phyloP scores from a whole-genome alignment of 2,797 vertebrate genomes.

The Aldrovandia affinis region DNA sequence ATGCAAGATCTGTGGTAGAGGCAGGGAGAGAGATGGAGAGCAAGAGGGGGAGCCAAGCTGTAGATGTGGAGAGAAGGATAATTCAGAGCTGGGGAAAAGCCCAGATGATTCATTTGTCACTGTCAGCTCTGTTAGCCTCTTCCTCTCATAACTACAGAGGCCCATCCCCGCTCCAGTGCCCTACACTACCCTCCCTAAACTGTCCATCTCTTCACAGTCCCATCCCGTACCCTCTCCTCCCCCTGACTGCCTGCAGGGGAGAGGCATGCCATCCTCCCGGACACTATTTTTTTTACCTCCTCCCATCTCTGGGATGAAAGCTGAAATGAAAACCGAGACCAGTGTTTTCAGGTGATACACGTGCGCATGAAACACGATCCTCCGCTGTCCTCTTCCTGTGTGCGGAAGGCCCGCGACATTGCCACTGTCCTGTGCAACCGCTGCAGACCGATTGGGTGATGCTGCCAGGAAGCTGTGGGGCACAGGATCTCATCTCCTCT shows the following conservation, averaged over 20 bases:
- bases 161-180: not conserved
- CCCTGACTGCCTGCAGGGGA: not conserved
- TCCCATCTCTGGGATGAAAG: not conserved
- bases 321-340: not conserved
- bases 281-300: not conserved
- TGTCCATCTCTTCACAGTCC: not conserved
- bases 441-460: not conserved
- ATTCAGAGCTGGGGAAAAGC: slow-evolving; percentile 26
- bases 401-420: not conserved
- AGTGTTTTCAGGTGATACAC: not conserved
- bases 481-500: slow-evolving; percentile 2
- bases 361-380: too few species aligned
- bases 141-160: slow-evolving; percentile 36
- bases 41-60: not conserved
- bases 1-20: slow-evolving; percentile 2
- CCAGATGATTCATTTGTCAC: slow-evolving; percentile 48
- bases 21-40: not conserved
- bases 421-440: too few species aligned
- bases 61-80: not conserved
- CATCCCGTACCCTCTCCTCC: not conserved
- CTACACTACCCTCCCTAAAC: not conserved
- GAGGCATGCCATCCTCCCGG: not conserved
- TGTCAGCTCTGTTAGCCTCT: slow-evolving; percentile 47
- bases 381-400: not conserved
- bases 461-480: not conserved